Conservation (phyloP, 2,797 vertebrate species). For the Discoglossus pictus region DNA sequence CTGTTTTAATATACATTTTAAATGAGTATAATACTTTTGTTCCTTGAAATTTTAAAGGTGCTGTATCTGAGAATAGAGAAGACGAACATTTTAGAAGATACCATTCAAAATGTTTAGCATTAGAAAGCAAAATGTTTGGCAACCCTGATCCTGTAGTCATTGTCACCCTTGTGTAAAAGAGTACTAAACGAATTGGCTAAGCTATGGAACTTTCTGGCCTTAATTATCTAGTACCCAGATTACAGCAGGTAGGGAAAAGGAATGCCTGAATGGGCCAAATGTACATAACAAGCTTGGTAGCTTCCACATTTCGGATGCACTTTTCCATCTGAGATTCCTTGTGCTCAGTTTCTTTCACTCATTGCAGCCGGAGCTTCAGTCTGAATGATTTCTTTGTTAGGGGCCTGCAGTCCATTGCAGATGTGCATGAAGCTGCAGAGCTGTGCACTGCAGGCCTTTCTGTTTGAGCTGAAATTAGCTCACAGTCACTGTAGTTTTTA, state of each 20-base stretch:
- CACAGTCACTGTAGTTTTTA: neutral
- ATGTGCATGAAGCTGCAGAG: constrained; percentile 18
- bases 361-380: neutral
- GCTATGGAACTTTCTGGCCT: neutral
- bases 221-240: neutral
- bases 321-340: constrained; percentile 6
- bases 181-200: too few relatives aligned
- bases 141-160: too few relatives aligned
- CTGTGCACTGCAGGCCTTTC: constrained; percentile 4
- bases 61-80: too few relatives aligned
- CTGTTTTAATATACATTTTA: too few relatives aligned
- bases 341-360: neutral
- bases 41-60: too few relatives aligned
- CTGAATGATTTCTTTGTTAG: constrained; percentile 31
- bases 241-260: neutral
- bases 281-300: too few relatives aligned
- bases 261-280: neutral
- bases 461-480: neutral
- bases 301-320: neutral
- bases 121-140: too few relatives aligned
- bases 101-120: too few relatives aligned
- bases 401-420: constrained; percentile 18
- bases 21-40: too few relatives aligned
- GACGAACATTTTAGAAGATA: too few relatives aligned
- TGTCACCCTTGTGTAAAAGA: too few relatives aligned